Percentiles rank a stretch among this genome's conserved stretches.
Evolutionary conservation across 1,140 invertebrate species (phyloP).

Genomic region (Triops longicaudatus): DNA sequence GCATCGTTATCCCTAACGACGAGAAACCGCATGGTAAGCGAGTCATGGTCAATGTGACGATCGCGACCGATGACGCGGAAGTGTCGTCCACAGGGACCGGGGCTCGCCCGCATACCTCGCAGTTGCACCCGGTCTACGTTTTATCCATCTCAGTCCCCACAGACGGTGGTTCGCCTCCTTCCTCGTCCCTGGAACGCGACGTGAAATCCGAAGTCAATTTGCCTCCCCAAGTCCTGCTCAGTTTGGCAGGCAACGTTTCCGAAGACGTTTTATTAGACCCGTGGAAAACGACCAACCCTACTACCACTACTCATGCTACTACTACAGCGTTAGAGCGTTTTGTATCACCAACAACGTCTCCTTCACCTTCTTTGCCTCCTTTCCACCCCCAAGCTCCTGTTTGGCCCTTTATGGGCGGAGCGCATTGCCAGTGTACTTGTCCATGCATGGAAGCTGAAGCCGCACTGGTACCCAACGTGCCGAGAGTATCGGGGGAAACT

Average conservation of each 20-base stretch:
- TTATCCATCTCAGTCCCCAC: slow-evolving; percentile 61
- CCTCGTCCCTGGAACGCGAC: neutral
- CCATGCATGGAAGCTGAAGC: slow-evolving; percentile 45
- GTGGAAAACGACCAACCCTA: neutral
- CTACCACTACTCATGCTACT: neutral
- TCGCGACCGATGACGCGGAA: slow-evolving; percentile 52
- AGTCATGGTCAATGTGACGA: slow-evolving; percentile 63
- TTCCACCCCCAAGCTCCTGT: slow-evolving; percentile 19
- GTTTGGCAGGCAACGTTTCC: slow-evolving; percentile 25
- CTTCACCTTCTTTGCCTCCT: slow-evolving; percentile 26
- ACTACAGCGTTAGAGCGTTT: neutral
- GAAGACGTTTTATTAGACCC: slow-evolving; percentile 22
- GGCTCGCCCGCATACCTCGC: slow-evolving; percentile 14
- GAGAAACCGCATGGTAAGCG: slow-evolving; percentile 41
- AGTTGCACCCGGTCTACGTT: slow-evolving; percentile 52
- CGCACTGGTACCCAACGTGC: neutral
- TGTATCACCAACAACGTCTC: slow-evolving; percentile 17
- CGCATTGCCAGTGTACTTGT: slow-evolving; percentile 59
- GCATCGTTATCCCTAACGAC: slow-evolving; percentile 28
- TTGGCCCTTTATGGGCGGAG: slow-evolving; percentile 30
- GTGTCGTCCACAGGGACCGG: slow-evolving; percentile 42
- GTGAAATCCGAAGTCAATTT: neutral
- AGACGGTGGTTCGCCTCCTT: slow-evolving; percentile 39
- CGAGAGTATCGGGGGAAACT: neutral
- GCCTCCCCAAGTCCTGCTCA: neutral